phyloP scores from a whole-genome alignment of 2,797 vertebrate genomes.

The Malacoctenus gilli region DNA sequence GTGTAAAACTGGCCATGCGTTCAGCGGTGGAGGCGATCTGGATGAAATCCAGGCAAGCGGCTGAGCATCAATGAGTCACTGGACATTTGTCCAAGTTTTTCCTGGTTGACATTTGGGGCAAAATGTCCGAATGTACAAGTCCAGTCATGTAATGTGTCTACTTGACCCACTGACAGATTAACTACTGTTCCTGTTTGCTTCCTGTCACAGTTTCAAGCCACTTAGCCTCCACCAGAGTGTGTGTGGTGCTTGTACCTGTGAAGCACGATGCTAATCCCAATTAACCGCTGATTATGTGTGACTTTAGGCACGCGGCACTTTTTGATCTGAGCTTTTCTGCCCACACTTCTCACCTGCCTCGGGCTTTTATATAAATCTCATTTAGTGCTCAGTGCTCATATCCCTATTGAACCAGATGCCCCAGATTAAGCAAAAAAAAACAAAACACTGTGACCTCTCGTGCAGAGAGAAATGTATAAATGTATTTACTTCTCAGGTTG shows the following conservation, averaged over 20 bases:
- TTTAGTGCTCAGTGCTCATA: conserved; percentile 61
- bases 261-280: conserved; percentile 62
- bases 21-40: too few species aligned
- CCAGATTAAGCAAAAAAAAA: too few species aligned
- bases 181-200: conserved; percentile 42
- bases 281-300: conserved; percentile 49
- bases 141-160: conserved; percentile 27
- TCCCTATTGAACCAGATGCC: conserved; percentile 32
- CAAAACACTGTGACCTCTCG: background rate
- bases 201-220: conserved; percentile 48
- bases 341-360: conserved; percentile 48
- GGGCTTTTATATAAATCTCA: conserved; percentile 56
- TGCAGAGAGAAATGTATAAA: conserved; percentile 2
- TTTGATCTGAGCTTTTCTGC: conserved; percentile 50
- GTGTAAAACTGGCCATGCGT: too few species aligned
- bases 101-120: background rate
- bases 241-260: conserved; percentile 39
- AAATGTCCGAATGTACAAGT: background rate
- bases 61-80: too few species aligned
- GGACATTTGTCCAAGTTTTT: background rate
- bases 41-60: too few species aligned
- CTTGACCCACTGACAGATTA: conserved; percentile 44
- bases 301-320: conserved; percentile 41
- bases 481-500: conserved; percentile 23
- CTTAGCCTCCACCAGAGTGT: conserved; percentile 39